phyloP scores from a whole-genome alignment of 2,797 vertebrate species.

The Acipenser oxyrinchus region DNA sequence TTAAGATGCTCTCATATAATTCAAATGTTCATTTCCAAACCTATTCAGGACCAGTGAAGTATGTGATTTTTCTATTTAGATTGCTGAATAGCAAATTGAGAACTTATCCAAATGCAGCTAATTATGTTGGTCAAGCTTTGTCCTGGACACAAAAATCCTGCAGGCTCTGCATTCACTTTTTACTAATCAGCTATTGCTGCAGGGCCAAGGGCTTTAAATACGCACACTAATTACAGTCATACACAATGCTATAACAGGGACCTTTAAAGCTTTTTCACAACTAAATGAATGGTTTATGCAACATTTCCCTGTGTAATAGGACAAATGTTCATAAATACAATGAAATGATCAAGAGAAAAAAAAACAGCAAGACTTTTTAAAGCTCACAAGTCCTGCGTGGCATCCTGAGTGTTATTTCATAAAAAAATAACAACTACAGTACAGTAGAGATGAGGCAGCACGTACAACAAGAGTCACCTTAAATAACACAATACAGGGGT shows the following conservation, averaged over 20 bases:
- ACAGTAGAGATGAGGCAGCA: no score
- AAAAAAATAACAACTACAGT: no score
- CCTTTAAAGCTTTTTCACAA: constrained; percentile 35
- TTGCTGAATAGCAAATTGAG: constrained; percentile 46
- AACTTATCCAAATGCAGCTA: constrained; percentile 52
- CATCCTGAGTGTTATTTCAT: constrained; percentile 9
- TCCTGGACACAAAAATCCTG: constrained; percentile 41
- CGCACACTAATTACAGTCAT: constrained; percentile 35
- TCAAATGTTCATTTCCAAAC: constrained; percentile 42
- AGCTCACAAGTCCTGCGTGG: no score
- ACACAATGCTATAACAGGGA: constrained; percentile 24
- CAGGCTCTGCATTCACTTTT: constrained; percentile 35
- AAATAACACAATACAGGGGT: no score
- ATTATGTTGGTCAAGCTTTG: constrained; percentile 53
- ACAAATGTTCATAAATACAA: constrained; percentile 33
- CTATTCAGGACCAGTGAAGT: constrained; percentile 39
- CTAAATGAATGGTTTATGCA: constrained; percentile 44
- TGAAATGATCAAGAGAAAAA: constrained; percentile 10
- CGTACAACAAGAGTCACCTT: no score
- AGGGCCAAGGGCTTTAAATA: constrained; percentile 34
- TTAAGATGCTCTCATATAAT: constrained; percentile 34
- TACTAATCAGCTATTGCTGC: constrained; percentile 41
- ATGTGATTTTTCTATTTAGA: constrained; percentile 47
- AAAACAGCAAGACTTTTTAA: no score
- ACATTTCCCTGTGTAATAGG: constrained; percentile 36